Conservation (phyloP, 2,888 invertebrate genomes). For the Brachyptera putata region DNA sequence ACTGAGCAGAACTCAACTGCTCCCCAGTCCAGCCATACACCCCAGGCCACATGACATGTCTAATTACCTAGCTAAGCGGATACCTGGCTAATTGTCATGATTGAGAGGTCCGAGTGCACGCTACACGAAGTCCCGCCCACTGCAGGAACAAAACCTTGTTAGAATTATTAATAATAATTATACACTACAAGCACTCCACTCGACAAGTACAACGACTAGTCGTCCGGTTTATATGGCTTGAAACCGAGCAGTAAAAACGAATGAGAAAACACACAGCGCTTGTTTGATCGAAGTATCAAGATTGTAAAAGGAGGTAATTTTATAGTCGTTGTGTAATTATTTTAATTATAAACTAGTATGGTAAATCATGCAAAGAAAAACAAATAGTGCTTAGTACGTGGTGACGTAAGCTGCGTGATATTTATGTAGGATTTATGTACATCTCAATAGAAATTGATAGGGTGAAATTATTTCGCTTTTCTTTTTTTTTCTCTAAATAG, state of each 20-base stretch:
- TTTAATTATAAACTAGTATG: background rate
- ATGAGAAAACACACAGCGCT: too few relatives aligned
- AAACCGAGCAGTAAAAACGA: background rate
- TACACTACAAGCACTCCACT: background rate
- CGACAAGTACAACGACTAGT: too few relatives aligned
- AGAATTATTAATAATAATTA: constrained; percentile 3
- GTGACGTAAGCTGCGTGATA: too few relatives aligned
- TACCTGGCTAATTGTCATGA: too few relatives aligned
- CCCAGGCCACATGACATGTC: too few relatives aligned
- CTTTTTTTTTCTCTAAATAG: too few relatives aligned
- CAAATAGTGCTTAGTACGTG: background rate
- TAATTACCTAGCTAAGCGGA: too few relatives aligned
- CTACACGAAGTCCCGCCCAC: background rate
- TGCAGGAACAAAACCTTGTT: constrained; percentile 6
- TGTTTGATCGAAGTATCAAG: too few relatives aligned
- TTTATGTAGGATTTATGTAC: background rate
- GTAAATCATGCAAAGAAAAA: background rate
- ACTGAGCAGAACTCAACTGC: too few relatives aligned
- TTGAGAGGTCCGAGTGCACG: too few relatives aligned
- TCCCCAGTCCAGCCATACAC: too few relatives aligned
- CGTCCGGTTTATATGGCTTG: background rate
- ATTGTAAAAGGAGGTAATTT: too few relatives aligned
- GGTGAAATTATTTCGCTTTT: background rate
- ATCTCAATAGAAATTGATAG: background rate
- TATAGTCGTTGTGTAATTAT: background rate